These are phyloP conservation scores for Orthonyx spaldingii DNA, from an alignment of 2,113 vertebrate genomes.

Conservation along the genomic window DNA sequence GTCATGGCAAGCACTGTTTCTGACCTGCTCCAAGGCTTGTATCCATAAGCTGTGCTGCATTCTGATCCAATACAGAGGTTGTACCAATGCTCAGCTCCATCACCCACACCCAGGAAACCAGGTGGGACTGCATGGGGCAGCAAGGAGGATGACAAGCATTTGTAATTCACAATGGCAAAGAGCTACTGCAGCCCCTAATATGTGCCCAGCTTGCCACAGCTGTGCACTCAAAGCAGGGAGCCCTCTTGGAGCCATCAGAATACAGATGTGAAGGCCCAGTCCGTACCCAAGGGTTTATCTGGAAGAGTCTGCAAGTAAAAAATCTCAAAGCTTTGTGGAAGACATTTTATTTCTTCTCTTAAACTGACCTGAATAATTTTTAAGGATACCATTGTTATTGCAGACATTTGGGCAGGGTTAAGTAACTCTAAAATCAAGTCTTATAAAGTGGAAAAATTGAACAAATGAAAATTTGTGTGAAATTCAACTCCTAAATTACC, in stretches of 20 bases:
- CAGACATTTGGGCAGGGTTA: neutral
- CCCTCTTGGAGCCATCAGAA: neutral
- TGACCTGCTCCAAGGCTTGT: neutral
- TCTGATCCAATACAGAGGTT: neutral
- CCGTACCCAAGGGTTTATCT: neutral
- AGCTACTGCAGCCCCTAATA: neutral
- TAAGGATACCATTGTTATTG: neutral
- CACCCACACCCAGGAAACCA: neutral
- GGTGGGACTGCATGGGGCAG: neutral
- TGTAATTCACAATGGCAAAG: neutral
- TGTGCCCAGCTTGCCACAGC: fast-evolving
- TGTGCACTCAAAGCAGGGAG: neutral
- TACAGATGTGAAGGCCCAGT: neutral
- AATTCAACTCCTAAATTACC: neutral
- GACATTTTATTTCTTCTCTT: neutral
- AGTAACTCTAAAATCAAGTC: neutral
- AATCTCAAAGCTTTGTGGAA: neutral
- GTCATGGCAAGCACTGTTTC: neutral
- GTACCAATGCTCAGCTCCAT: neutral
- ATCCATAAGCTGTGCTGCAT: neutral
- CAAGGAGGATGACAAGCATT: neutral
- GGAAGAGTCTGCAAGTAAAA: neutral
- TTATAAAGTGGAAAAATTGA: neutral
- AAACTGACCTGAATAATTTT: neutral
- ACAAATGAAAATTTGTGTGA: neutral